Conservation (phyloP, 1,140 invertebrate genomes). For the Calephelis nemesis region DNA sequence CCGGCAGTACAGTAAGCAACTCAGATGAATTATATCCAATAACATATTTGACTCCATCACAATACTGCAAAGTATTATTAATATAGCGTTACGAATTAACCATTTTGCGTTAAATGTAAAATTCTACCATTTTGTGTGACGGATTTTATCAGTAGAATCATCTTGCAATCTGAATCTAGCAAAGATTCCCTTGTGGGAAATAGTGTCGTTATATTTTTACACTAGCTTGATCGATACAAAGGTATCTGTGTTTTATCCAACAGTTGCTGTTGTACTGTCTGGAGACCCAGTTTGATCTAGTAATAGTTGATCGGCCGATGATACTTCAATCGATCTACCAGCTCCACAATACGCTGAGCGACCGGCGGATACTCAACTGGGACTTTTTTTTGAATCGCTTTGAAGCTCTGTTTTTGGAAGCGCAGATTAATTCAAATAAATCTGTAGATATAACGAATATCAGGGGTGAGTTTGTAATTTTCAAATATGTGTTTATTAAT, state of each 20-base stretch:
- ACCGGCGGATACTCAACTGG: slow-evolving; percentile 95
- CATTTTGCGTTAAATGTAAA: too few species aligned
- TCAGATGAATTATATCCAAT: too few species aligned
- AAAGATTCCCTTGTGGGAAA: too few species aligned
- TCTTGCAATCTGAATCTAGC: too few species aligned
- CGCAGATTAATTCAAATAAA: slow-evolving; percentile 93
- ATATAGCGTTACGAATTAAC: too few species aligned
- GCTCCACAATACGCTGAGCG: slow-evolving; percentile 94
- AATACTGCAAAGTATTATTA: too few species aligned
- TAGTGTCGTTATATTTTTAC: too few species aligned
- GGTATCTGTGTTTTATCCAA: neutral
- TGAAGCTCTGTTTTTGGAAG: slow-evolving; percentile 96
- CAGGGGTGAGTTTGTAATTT: slow-evolving; percentile 81
- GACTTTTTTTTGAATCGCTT: slow-evolving; percentile 99
- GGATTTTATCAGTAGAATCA: too few species aligned
- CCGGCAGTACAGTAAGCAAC: too few species aligned
- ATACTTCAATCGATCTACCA: slow-evolving; percentile 98
- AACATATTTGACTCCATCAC: too few species aligned
- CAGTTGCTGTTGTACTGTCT: slow-evolving; percentile 92
- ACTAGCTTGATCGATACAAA: too few species aligned
- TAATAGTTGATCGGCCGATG: slow-evolving; percentile 97
- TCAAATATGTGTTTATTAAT: neutral
- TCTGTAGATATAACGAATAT: slow-evolving; percentile 89
- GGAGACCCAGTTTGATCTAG: slow-evolving; percentile 95
- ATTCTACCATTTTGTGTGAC: too few species aligned